phyloP scores from a whole-genome alignment of 2,888 invertebrate genomes.

The Agapostemon virescens region DNA sequence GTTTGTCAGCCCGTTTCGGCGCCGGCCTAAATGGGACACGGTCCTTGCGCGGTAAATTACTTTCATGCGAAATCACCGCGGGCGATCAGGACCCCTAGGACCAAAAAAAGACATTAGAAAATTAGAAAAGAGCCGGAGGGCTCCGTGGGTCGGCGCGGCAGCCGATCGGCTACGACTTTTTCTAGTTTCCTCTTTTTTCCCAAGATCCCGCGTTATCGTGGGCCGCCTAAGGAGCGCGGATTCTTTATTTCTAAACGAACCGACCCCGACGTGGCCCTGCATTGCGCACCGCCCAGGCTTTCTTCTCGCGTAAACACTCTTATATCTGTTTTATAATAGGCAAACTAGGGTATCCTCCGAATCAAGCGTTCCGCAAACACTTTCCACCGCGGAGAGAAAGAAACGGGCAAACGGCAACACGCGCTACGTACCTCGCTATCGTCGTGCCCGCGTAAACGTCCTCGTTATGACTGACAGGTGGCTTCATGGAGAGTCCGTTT shows the following conservation, averaged over 20 bases:
- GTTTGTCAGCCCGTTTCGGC: neutral
- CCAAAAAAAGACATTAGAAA: too few species aligned
- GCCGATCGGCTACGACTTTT: too few species aligned
- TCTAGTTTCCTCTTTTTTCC: too few species aligned
- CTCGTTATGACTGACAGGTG: slow-evolving; percentile 42
- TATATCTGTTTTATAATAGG: neutral
- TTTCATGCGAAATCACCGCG: too few species aligned
- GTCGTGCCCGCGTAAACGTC: slow-evolving; percentile 58
- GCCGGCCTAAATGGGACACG: too few species aligned
- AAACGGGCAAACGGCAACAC: too few species aligned
- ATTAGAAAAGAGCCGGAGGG: too few species aligned
- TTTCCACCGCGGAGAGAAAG: neutral
- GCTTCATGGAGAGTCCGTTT: slow-evolving; percentile 70
- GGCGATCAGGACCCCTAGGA: too few species aligned
- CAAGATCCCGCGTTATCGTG: too few species aligned
- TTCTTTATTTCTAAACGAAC: neutral
- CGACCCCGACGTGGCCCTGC: neutral
- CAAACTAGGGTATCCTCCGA: slow-evolving; percentile 13
- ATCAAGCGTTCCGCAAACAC: slow-evolving; percentile 22
- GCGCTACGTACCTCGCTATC: slow-evolving; percentile 45
- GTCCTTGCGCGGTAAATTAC: too few species aligned
- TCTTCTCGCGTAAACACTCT: neutral
- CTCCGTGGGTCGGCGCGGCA: too few species aligned
- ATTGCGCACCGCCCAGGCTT: neutral
- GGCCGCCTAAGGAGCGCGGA: too few species aligned